Evolutionary conservation across 2,113 vertebrate species (phyloP).

Genomic region (Mus spicilegus): DNA sequence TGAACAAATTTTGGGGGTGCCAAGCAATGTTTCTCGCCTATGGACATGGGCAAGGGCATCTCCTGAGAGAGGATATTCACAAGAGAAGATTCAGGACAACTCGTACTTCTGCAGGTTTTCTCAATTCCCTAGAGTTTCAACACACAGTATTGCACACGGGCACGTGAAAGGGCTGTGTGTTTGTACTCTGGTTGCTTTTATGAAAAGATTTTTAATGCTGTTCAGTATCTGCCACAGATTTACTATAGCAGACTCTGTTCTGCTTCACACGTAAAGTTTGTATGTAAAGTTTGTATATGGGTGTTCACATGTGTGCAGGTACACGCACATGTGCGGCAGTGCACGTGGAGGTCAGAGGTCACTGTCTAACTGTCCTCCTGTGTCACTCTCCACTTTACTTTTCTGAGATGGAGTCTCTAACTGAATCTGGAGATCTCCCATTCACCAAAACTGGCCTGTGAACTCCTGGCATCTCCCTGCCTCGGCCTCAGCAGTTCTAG

Average conservation of each 20-base stretch:
- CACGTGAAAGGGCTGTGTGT: background rate
- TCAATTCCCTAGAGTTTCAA: background rate
- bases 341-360: background rate
- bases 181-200: background rate
- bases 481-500: background rate
- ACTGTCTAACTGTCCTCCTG: background rate
- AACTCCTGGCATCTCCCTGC: background rate
- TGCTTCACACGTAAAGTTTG: background rate
- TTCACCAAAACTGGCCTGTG: background rate
- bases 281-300: too few species aligned
- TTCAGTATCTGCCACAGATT: background rate
- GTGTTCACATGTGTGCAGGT: background rate
- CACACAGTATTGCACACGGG: background rate
- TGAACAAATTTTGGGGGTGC: background rate
- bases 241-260: background rate
- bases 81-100: background rate
- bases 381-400: background rate
- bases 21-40: too few species aligned
- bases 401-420: background rate
- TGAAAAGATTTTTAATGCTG: background rate
- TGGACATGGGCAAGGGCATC: background rate
- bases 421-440: too few species aligned
- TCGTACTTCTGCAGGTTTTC: background rate
- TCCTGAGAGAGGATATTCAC: background rate
- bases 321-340: background rate